phyloP scores from a whole-genome alignment of 2,113 vertebrate genomes.

The Entomyzon cyanotis region DNA sequence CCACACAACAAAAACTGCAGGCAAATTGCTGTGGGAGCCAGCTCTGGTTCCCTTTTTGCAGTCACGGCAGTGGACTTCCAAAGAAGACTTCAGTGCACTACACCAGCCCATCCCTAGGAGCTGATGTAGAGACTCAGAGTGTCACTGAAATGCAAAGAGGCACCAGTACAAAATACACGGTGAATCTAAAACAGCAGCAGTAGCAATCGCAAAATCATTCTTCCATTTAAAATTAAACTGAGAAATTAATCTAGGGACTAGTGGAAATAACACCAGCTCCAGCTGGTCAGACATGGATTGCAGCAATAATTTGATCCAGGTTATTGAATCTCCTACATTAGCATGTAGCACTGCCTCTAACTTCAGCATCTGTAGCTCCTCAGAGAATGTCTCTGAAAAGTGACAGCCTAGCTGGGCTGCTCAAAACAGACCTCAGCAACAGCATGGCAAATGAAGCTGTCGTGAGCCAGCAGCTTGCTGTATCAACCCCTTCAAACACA shows the following conservation, averaged over 20 bases:
- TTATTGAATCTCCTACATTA: background rate
- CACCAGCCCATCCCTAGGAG: background rate
- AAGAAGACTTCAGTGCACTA: background rate
- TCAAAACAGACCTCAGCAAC: background rate
- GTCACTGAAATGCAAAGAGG: background rate
- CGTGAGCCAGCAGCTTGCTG: background rate
- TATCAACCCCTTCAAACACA: background rate
- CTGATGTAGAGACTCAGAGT: background rate
- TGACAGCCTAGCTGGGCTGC: background rate
- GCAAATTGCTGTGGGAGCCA: background rate
- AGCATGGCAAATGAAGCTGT: background rate
- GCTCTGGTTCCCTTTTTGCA: background rate
- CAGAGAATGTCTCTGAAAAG: background rate
- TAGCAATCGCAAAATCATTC: background rate
- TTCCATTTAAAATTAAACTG: background rate
- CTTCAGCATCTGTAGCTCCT: background rate
- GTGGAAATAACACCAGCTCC: background rate
- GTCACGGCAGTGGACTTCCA: background rate
- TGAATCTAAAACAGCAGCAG: background rate
- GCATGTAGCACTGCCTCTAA: background rate
- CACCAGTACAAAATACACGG: background rate
- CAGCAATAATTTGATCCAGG: background rate
- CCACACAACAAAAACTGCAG: background rate
- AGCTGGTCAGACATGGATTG: background rate
- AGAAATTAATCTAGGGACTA: background rate